phyloP scores from a whole-genome alignment of 23 tunicate genomes.

The Styela clava region DNA sequence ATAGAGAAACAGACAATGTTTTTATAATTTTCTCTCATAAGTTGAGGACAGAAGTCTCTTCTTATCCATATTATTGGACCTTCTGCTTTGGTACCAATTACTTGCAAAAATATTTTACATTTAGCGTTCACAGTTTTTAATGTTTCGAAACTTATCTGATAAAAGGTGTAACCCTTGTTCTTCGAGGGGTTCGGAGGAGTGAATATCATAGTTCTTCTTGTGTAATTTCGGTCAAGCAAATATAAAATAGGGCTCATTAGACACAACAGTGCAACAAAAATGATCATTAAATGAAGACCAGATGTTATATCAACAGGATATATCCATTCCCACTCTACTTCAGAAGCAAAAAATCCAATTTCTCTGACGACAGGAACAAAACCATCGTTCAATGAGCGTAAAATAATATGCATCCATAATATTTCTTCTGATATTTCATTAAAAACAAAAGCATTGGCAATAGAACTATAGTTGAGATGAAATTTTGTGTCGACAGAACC shows the following conservation, averaged over 20 bases:
- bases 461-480: constrained; percentile 58
- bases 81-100: constrained; percentile 8
- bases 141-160: constrained; percentile 18
- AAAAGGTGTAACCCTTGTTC: not conserved
- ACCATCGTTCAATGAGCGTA: constrained; percentile 25
- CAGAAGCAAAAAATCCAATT: constrained; percentile 56
- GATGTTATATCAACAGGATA: constrained; percentile 41
- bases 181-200: constrained; percentile 9
- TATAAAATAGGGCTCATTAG: constrained; percentile 1
- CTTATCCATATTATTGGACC: constrained; percentile 51
- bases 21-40: not conserved
- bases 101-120: constrained; percentile 23
- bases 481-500: constrained; percentile 30
- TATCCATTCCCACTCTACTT: constrained; percentile 31
- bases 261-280: not conserved
- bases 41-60: constrained; percentile 10
- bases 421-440: constrained; percentile 48
- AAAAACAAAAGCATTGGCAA: constrained; percentile 52
- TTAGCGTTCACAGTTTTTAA: not conserved
- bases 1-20: not conserved
- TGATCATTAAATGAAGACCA: not conserved
- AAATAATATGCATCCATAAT: constrained; percentile 56
- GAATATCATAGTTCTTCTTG: not conserved
- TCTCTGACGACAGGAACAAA: constrained; percentile 36
- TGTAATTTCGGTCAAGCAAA: not conserved